Percentiles rank a stretch among this genome's conserved stretches.
Evolutionary conservation across 2,113 vertebrate species (phyloP).

Genomic region (Eidolon helvum): DNA sequence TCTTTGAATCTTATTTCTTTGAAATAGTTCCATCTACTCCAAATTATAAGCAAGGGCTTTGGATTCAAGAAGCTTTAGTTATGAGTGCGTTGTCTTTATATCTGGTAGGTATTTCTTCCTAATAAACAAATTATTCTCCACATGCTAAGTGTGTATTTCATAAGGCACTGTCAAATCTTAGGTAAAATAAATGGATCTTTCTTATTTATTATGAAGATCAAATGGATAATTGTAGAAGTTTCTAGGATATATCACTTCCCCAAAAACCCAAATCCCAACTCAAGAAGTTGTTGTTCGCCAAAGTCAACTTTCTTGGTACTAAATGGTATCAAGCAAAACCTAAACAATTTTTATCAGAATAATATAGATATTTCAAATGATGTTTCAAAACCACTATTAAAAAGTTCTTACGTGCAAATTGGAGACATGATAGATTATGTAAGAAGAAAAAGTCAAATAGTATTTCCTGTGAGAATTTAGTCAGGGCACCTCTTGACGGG

Average conservation of each 20-base stretch:
- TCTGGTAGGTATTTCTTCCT: not conserved
- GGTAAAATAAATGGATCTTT: not conserved
- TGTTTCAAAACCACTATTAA: slow-evolving; percentile 21
- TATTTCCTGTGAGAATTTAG: not conserved
- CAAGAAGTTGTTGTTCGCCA: not conserved
- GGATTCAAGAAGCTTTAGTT: not conserved
- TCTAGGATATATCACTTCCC: not conserved
- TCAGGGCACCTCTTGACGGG: not conserved
- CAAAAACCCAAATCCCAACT: not conserved
- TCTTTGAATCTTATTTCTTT: not conserved
- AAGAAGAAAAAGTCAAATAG: not conserved
- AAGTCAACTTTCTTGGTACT: not conserved
- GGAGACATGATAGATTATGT: not conserved
- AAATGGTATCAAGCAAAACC: slow-evolving; percentile 10
- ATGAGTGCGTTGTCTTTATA: not conserved
- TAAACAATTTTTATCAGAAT: slow-evolving; percentile 29
- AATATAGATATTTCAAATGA: slow-evolving; percentile 28
- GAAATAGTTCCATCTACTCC: not conserved
- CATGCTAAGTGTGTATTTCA: not conserved
- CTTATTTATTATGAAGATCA: not conserved
- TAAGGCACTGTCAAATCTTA: not conserved
- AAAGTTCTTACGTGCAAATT: slow-evolving; percentile 5
- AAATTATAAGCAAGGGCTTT: not conserved
- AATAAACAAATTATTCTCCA: not conserved
- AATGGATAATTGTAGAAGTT: not conserved